Evolutionary conservation across 1,140 invertebrate genomes (phyloP).

Genomic region (Sarcophaga peregrina): DNA sequence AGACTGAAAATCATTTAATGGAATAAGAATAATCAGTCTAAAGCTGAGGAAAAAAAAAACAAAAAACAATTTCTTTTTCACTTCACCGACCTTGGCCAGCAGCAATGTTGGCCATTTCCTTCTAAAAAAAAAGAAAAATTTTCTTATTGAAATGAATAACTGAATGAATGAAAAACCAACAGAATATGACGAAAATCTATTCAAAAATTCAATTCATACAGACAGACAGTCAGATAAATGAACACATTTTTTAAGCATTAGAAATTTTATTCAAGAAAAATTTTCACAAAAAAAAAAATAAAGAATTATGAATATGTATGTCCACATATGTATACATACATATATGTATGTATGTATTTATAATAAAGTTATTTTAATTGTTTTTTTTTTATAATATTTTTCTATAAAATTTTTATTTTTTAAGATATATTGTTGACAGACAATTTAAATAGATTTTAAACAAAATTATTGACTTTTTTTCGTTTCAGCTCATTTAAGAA

Average conservation of each 20-base stretch:
- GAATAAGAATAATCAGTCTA: not conserved
- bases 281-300: not conserved
- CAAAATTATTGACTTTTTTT: not conserved
- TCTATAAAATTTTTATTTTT: not conserved
- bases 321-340: too few relatives aligned
- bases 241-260: slow-evolving; percentile 1
- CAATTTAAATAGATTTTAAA: not conserved
- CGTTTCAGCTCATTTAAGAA: not conserved
- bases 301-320: too few relatives aligned
- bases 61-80: not conserved
- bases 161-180: not conserved
- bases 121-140: not conserved
- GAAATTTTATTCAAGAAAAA: not conserved
- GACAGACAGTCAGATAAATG: not conserved
- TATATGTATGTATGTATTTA: not conserved
- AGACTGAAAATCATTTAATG: not conserved
- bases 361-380: not conserved
- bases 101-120: not conserved
- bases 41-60: too few relatives aligned
- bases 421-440: not conserved
- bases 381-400: not conserved
- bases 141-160: not conserved
- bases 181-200: not conserved
- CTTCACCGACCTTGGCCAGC: not conserved
- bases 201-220: not conserved